A percentile compares a stretch with the other conserved stretches of the same genome.
Conservation (phyloP, 2,113 vertebrate species). For the Eira barbara region DNA sequence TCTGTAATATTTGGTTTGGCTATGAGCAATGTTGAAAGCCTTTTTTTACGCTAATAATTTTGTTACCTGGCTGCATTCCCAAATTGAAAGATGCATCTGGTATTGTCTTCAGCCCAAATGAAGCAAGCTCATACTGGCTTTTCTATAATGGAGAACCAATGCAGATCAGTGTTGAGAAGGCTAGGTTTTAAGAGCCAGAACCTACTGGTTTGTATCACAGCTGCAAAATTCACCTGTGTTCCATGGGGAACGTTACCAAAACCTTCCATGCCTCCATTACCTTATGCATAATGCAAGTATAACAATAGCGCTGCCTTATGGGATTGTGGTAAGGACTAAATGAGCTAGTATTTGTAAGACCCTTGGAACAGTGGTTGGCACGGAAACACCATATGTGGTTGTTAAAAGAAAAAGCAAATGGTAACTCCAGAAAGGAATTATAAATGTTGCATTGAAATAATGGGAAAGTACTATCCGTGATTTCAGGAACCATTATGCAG, state of each 20-base stretch:
- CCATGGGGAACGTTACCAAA: background rate
- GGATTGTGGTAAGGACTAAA: background rate
- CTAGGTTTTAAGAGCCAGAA: background rate
- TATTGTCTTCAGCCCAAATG: rapidly evolving
- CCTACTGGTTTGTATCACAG: rapidly evolving
- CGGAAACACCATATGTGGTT: background rate
- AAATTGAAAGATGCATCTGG: background rate
- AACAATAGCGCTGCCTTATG: rapidly evolving
- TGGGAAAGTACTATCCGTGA: background rate
- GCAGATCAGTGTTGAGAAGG: rapidly evolving
- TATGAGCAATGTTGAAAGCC: background rate
- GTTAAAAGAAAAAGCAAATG: background rate
- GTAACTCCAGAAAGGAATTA: background rate
- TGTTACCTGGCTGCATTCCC: background rate
- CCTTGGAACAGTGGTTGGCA: background rate
- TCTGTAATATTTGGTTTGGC: no score
- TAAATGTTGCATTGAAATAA: background rate
- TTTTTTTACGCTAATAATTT: background rate
- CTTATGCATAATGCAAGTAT: no score
- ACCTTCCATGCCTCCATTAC: rapidly evolving
- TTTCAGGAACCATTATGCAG: conserved; percentile 51
- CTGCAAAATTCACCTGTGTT: background rate
- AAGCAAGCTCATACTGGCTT: background rate
- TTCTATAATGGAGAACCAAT: background rate
- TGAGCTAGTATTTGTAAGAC: background rate